Evolutionary conservation across 2,113 vertebrate genomes (phyloP).

Genomic region (Australoheros scitulus): DNA sequence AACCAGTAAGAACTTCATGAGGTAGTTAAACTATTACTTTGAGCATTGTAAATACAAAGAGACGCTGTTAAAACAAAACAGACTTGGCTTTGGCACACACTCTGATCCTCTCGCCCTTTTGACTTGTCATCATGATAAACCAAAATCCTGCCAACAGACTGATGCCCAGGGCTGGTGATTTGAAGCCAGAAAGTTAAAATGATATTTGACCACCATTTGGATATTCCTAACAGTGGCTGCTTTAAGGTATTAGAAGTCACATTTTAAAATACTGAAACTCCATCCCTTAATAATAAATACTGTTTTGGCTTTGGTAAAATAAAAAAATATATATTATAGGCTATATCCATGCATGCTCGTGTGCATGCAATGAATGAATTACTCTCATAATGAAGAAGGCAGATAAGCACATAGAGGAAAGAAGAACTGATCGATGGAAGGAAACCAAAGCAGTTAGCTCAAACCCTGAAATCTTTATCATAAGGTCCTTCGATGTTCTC

Average conservation of each 20-base stretch:
- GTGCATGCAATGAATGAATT: neutral
- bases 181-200: neutral
- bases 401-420: neutral
- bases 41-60: slow-evolving; percentile 21
- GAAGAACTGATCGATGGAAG: slow-evolving; percentile 1
- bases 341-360: no score
- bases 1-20: slow-evolving; percentile 5
- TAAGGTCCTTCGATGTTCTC: neutral
- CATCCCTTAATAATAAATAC: no score
- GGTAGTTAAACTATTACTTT: slow-evolving; percentile 27
- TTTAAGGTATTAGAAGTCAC: neutral
- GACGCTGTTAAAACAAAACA: slow-evolving; percentile 22
- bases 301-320: no score
- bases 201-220: slow-evolving; percentile 9
- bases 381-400: neutral
- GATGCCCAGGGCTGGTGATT: neutral
- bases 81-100: slow-evolving; percentile 42
- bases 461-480: neutral
- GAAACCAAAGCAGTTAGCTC: neutral
- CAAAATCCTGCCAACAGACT: slow-evolving; percentile 40
- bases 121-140: slow-evolving; percentile 20
- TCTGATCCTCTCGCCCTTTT: slow-evolving; percentile 12
- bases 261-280: no score
- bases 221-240: slow-evolving; percentile 12
- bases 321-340: no score